Conservation (phyloP, 2,113 vertebrate species). For the Gymnorhina tibicen region DNA sequence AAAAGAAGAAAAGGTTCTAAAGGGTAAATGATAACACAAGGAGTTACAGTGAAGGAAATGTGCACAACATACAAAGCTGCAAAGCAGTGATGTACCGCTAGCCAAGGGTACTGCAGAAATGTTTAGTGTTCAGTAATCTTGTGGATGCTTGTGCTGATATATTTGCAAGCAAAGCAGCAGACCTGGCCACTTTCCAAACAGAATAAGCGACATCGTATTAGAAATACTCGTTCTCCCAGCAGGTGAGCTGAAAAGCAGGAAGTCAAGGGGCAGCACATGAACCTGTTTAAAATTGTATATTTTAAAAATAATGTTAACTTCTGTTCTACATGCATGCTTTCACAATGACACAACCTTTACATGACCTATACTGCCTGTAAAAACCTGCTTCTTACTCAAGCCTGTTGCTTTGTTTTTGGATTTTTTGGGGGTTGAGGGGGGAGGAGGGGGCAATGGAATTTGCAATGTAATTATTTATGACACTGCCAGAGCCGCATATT, state of each 20-base stretch:
- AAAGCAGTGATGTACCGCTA: neutral
- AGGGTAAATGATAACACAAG: neutral
- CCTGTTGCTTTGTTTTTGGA: neutral
- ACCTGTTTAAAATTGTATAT: neutral
- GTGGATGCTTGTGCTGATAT: neutral
- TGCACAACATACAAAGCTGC: neutral
- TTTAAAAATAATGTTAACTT: neutral
- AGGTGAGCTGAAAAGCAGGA: neutral
- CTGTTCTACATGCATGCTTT: neutral
- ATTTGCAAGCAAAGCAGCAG: neutral
- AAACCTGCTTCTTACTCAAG: neutral
- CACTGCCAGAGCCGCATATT: neutral
- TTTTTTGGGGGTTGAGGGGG: accelerated
- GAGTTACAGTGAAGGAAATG: neutral
- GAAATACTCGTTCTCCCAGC: neutral
- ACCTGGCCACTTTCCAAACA: neutral
- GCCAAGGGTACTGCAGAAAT: neutral
- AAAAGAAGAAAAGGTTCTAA: neutral
- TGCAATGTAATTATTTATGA: neutral
- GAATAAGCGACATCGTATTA: neutral
- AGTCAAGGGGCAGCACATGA: neutral
- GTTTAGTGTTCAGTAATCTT: neutral
- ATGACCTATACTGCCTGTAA: neutral
- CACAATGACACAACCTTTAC: neutral
- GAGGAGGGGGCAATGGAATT: neutral